phyloP scores from a whole-genome alignment of 2,888 invertebrate species.

The Platycheirus rosarum region DNA sequence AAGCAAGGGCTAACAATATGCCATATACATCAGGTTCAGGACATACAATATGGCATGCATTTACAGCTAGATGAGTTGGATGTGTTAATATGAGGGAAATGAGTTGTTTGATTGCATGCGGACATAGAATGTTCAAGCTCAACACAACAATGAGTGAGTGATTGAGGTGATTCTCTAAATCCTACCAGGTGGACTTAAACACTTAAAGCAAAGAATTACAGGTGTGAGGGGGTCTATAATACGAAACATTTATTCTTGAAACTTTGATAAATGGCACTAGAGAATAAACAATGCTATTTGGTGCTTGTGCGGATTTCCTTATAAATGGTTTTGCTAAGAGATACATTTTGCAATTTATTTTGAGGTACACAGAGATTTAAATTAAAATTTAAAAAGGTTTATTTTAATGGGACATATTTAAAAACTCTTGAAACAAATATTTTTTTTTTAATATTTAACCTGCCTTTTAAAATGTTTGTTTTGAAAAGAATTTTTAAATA shows the following conservation, averaged over 20 bases:
- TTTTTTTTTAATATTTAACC: too few species aligned
- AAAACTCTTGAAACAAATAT: too few species aligned
- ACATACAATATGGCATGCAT: conserved; percentile 16
- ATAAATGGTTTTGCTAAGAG: too few species aligned
- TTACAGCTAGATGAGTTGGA: conserved; percentile 46
- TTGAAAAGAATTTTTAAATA: too few species aligned
- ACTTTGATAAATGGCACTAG: background rate
- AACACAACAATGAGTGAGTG: conserved; percentile 47
- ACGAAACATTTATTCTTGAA: conserved; percentile 21
- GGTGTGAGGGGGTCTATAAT: background rate
- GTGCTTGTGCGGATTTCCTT: too few species aligned
- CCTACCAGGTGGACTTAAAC: conserved; percentile 9
- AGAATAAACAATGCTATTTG: too few species aligned
- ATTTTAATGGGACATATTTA: too few species aligned
- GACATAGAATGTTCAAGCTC: conserved; percentile 48
- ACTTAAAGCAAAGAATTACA: conserved; percentile 26
- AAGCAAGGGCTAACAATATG: conserved; percentile 29
- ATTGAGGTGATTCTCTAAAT: conserved; percentile 48
- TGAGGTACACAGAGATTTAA: too few species aligned
- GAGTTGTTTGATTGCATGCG: conserved; percentile 40
- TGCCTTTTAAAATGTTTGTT: too few species aligned
- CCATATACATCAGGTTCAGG: conserved; percentile 21
- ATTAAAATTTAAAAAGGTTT: too few species aligned
- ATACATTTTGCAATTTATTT: too few species aligned
- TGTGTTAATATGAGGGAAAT: conserved; percentile 48